A percentile compares a stretch with the other conserved stretches of the same genome.
These are phyloP conservation scores for Sebastes oblongus DNA, from an alignment of 2,797 vertebrate genomes.

Conservation along the genomic window DNA sequence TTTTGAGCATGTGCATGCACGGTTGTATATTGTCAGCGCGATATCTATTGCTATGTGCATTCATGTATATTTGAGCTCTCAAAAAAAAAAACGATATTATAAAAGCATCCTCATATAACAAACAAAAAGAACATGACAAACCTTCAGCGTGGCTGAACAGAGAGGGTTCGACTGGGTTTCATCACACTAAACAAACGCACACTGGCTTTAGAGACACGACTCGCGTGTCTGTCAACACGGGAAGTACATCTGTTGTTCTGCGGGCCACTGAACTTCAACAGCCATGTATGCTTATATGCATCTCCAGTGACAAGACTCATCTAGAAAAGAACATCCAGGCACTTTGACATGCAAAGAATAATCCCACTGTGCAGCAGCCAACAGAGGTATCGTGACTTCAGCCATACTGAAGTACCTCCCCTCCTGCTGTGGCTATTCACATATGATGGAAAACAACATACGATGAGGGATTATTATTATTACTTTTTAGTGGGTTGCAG, in stretches of 20 bases:
- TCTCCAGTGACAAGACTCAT: constrained; percentile 11
- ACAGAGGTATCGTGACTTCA: constrained; percentile 11
- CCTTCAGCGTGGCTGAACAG: not conserved
- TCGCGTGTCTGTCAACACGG: constrained; percentile 17
- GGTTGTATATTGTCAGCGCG: constrained; percentile 7
- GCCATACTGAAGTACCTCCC: not conserved
- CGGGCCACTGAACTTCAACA: constrained; percentile 37
- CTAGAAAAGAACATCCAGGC: not conserved
- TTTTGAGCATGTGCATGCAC: constrained; percentile 24
- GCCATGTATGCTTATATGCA: constrained; percentile 10
- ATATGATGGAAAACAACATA: not conserved
- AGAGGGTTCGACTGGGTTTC: not conserved
- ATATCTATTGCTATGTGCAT: not conserved
- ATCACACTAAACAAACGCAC: not conserved
- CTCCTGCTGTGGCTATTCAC: constrained; percentile 11
- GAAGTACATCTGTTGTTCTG: constrained; percentile 48
- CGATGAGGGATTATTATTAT: not conserved
- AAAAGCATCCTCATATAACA: constrained; percentile 6
- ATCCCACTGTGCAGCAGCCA: constrained; percentile 7
- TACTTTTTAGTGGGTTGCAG: not conserved
- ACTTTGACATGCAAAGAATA: constrained; percentile 34
- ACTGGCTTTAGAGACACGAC: not conserved
- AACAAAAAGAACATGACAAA: not conserved
- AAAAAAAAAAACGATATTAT: not conserved
- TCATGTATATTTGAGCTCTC: not conserved